Evolutionary conservation across 1,140 invertebrate species (phyloP), one percentile per base, ranked within the genome.

Genomic region (Zaprionus ghesquierei): DNA sequence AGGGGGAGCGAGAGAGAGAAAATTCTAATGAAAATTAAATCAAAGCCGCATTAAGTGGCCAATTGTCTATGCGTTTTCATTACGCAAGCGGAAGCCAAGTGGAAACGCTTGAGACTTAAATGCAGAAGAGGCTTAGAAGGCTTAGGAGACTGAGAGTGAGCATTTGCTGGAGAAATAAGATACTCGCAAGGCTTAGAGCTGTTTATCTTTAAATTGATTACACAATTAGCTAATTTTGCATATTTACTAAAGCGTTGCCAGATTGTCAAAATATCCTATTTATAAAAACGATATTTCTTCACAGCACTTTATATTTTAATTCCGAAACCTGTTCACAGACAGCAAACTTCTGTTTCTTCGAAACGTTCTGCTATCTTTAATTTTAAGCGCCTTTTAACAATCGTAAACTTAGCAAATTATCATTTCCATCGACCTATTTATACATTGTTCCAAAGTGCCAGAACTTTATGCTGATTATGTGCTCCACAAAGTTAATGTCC

Each of bases 401-500:
- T 41, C 35, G 2, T 2, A n/a, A 41, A 41, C 10, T 41, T n/a
- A 9, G n/a, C 5, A 35, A 35, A 55, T 35, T 33, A 23, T 35
- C 53, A 35, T 13, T 6, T 6, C 2, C 18, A n/a, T 23, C 31
- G 8, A 15, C 35, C n/a, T 18, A 41, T 54, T 38, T 13, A 8
- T 13, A 15, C n/a, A 29, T 38, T 5, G 5, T 10, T 10, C 5
- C 2, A 27, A 51, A 35, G 23, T 59, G 23, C 15, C 20, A 31
- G 33, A 25, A 69, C 20, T 55, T 54, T n/a, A 63, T 63, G 59
- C 50, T 63, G 22, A 69, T 69, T 69, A 63, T 63, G 49, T 31
- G 50, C 20, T 31, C 35, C 22, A 23, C 18, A 20, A 44, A 25
- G 44, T 69, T 69, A 33, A 62, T 69, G 35, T 33, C 10, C 60